Conservation (phyloP, 1,140 invertebrate species). For the Lerema accius region DNA sequence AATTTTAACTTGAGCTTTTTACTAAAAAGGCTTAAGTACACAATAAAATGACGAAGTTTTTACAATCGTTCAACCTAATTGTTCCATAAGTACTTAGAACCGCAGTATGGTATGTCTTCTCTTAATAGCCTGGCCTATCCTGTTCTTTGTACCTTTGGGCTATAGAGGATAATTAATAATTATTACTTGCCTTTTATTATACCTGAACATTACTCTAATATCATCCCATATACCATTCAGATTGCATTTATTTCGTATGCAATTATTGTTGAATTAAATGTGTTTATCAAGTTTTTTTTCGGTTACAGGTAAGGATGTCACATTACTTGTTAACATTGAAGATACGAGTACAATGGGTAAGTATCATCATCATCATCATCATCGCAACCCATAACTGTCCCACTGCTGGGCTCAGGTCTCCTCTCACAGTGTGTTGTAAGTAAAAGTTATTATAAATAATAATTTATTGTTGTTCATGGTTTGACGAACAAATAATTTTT, state of each 20-base stretch:
- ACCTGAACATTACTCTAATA: neutral
- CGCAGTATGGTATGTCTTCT: neutral
- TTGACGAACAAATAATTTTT: no score
- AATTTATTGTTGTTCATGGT: no score
- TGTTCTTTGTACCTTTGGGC: neutral
- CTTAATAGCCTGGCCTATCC: neutral
- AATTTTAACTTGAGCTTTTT: neutral
- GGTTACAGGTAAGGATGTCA: no score
- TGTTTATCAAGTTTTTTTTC: no score
- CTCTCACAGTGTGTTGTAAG: no score
- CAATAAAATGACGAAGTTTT: conserved; percentile 1
- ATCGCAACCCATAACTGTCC: no score
- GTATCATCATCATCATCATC: no score
- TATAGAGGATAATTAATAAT: neutral
- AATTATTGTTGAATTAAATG: neutral
- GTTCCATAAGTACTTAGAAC: neutral
- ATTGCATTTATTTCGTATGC: neutral
- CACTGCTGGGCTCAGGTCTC: no score
- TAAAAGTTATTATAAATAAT: no score
- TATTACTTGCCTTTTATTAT: conserved; percentile 3
- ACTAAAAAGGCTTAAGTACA: neutral
- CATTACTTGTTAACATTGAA: no score
- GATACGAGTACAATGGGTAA: no score
- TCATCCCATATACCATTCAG: neutral
- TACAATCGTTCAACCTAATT: neutral